These are phyloP conservation scores for Leptonema lineaticorne DNA, from an alignment of 1,140 invertebrate species.

Conservation along the genomic window DNA sequence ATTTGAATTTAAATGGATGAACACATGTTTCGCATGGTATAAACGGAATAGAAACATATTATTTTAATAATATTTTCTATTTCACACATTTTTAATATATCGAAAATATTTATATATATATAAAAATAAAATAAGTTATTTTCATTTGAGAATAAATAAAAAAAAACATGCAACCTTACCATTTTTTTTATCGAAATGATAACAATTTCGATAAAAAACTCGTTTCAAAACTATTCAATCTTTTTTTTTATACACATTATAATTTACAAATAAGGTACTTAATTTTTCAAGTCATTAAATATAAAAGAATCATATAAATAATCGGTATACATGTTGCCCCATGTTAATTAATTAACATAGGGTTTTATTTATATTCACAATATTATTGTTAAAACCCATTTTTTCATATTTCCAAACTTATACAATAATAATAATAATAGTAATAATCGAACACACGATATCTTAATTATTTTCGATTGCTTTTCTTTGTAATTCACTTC, in stretches of 20 bases:
- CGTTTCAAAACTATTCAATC: neutral
- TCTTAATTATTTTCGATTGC: no score
- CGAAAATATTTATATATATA: conserved; percentile 8
- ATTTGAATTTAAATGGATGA: no score
- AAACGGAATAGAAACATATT: no score
- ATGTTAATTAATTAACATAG: no score
- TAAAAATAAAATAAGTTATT: conserved; percentile 12
- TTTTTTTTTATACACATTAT: neutral
- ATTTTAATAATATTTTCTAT: no score
- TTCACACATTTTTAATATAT: neutral
- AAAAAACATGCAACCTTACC: neutral
- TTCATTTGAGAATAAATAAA: conserved; percentile 12
- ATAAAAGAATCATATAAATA: neutral
- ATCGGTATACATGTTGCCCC: neutral
- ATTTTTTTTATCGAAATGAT: conserved; percentile 1
- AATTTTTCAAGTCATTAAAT: conserved; percentile 7
- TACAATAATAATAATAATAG: no score
- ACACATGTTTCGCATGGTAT: no score
- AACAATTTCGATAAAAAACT: conserved; percentile 6
- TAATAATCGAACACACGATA: no score
- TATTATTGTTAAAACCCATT: no score
- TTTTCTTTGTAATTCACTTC: no score
- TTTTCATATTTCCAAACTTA: no score
- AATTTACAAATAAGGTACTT: conserved; percentile 27
- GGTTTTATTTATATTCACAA: no score